phyloP scores from a whole-genome alignment of 2,797 vertebrate genomes.

The Peromyscus eremicus region DNA sequence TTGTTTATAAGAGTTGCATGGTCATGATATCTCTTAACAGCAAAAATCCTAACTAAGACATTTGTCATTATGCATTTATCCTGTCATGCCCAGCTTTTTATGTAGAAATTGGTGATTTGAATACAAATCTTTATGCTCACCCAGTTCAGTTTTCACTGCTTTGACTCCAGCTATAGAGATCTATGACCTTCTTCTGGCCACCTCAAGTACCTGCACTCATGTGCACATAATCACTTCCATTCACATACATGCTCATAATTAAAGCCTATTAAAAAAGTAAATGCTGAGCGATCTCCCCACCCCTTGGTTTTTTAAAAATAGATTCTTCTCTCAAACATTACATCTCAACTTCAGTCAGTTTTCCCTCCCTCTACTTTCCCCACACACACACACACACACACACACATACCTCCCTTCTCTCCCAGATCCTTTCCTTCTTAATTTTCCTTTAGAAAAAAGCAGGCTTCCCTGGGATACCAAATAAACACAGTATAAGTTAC shows the following conservation, averaged over 20 bases:
- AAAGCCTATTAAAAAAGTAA: neutral
- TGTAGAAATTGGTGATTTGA: neutral
- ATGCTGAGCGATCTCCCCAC: neutral
- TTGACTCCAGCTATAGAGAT: neutral
- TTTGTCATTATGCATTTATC: neutral
- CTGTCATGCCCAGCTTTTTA: neutral
- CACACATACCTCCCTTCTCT: no score
- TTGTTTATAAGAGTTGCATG: neutral
- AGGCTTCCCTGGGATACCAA: no score
- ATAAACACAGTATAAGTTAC: no score
- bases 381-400: no score
- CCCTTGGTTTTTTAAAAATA: no score
- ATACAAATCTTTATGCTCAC: neutral
- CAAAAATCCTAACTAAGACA: neutral
- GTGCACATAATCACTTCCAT: neutral
- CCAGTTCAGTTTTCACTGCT: neutral
- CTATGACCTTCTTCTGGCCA: neutral
- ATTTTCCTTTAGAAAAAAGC: no score
- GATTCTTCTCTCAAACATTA: no score
- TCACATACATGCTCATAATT: neutral
- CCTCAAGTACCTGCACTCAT: neutral
- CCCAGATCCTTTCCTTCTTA: no score
- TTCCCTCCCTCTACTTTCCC: no score
- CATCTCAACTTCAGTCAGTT: no score
- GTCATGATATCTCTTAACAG: neutral